Percentiles rank a stretch among this genome's conserved stretches.
These are phyloP conservation scores for Drosophila mayaguana DNA, from an alignment of 2,888 invertebrate genomes.

Conservation along the genomic window DNA sequence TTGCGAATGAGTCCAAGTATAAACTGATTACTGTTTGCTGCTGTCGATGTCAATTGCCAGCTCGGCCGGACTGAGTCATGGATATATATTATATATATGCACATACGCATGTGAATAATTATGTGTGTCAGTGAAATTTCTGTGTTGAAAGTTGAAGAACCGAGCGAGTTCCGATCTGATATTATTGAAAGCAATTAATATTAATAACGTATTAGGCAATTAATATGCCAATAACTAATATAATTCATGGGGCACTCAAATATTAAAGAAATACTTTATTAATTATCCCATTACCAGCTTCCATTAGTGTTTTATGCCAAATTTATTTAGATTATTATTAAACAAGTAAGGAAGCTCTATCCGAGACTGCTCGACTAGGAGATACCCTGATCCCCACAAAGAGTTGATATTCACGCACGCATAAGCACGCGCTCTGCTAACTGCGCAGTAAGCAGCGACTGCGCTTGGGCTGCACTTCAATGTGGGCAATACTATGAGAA, in stretches of 20 bases:
- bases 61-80: slow-evolving; percentile 5
- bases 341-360: too few relatives aligned
- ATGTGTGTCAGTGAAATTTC: slow-evolving; percentile 1
- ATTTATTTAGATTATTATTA: neutral
- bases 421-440: too few relatives aligned
- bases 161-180: slow-evolving; percentile 2
- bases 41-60: slow-evolving; percentile 13
- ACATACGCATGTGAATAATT: slow-evolving; percentile 1
- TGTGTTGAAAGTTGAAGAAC: slow-evolving; percentile 2
- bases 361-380: too few relatives aligned
- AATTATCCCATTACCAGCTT: slow-evolving; percentile 2
- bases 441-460: too few relatives aligned
- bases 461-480: too few relatives aligned
- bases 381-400: too few relatives aligned
- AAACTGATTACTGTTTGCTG: slow-evolving; percentile 15
- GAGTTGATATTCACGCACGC: too few relatives aligned
- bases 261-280: slow-evolving; percentile 4
- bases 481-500: too few relatives aligned
- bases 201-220: slow-evolving; percentile 20
- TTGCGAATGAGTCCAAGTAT: slow-evolving; percentile 16
- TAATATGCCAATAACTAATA: slow-evolving; percentile 7
- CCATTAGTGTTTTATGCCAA: slow-evolving; percentile 3
- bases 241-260: neutral
- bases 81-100: neutral
- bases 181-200: slow-evolving; percentile 10